Base-by-base conservation (phyloP, 2,797 vertebrate species). In the Carapus acus region DNA sequence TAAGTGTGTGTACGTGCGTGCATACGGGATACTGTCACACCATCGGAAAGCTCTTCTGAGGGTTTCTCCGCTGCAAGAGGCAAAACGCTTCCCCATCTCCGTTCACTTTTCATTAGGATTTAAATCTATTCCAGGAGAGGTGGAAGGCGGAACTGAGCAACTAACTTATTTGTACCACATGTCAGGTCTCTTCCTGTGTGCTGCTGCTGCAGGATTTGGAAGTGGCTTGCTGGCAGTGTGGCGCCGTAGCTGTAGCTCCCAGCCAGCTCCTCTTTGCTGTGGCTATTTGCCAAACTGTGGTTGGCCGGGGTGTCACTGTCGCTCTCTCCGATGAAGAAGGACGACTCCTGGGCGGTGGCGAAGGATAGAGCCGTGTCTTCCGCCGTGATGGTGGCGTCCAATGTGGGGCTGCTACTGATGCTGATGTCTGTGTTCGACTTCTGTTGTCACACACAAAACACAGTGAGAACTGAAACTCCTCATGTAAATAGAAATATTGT, bases 201-300 rank as follows among this genome's bases (percentile, higher is more conserved):
- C 9, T 60, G 55, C 2, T 50, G 51, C 2, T 21, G 18, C 7
- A 42, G 65, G 4, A 45, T 15, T 7, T 36, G 41, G 38, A 14
- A 21, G 15, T 22, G 31, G 31, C 21, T 29, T 41, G 36, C 42
- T 5, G 72, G 66, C 4, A 69, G 57, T 0, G 72, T 62, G 1
- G 42, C 2, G 1, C 55, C 38, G 76, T 82, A 83, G 58, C 40
- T 64, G 76, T 86, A 87, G 62, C 81, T 87, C 33, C 83, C 83
- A 0, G 77, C 72, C 34, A 88, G 60, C 2, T 80, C 80, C 38
- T 86, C 76, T 61, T 65, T 70, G 18, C 68, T 77, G 14, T 77
- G 79, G 58, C 37, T 47, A 12, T 80, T 78, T 1, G 65, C 54
- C 43, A 76, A 43, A 49, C 41, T 59, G 54, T 59, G 54, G 11